These are phyloP conservation scores for Mus spretus DNA, from an alignment of 2,797 vertebrate species.

Conservation along the genomic window DNA sequence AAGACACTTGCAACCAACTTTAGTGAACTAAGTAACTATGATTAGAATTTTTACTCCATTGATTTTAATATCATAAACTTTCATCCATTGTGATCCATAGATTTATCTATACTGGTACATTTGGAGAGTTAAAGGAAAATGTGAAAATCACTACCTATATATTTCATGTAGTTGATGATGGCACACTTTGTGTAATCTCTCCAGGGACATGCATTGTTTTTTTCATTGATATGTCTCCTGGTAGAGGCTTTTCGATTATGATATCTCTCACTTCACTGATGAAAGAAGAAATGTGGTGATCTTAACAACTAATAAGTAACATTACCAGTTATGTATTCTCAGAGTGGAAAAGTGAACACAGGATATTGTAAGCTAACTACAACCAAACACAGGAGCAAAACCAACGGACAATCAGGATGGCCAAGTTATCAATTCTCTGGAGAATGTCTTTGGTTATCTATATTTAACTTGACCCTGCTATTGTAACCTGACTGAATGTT, in stretches of 20 bases:
- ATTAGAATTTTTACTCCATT: background rate
- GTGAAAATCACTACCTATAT: background rate
- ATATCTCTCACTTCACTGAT: background rate
- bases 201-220: background rate
- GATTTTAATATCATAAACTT: background rate
- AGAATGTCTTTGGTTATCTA: no score
- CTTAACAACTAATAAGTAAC: background rate
- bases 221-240: background rate
- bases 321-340: background rate
- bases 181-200: background rate
- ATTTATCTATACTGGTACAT: background rate
- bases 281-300: background rate
- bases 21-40: background rate
- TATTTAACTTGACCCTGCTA: no score
- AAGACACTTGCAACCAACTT: background rate
- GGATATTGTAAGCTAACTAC: background rate
- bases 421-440: no score
- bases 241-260: background rate
- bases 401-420: no score
- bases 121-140: background rate
- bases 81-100: background rate
- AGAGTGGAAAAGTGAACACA: background rate
- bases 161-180: background rate
- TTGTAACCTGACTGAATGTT: no score
- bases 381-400: background rate